phyloP scores from a whole-genome alignment of 1,140 invertebrate species.

The Marisa cornuarietis region DNA sequence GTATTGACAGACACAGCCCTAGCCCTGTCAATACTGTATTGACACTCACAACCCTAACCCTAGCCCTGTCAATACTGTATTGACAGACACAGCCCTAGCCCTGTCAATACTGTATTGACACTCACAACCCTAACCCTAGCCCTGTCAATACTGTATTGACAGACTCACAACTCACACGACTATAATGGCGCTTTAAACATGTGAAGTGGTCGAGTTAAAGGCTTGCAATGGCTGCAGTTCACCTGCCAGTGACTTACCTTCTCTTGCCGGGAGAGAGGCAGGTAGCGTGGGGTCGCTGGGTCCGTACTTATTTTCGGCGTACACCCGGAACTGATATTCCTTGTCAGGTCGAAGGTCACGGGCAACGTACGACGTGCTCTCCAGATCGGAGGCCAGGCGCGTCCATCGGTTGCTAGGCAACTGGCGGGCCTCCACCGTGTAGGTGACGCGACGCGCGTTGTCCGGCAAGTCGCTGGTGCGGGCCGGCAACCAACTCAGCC shows the following conservation, averaged over 20 bases:
- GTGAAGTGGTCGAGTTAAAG: background rate
- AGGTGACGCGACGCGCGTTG: constrained; percentile 48
- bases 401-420: constrained; percentile 58
- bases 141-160: too few relatives aligned
- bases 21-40: too few relatives aligned
- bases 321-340: constrained; percentile 58
- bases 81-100: too few relatives aligned
- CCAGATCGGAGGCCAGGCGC: constrained; percentile 38
- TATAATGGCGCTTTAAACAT: too few relatives aligned
- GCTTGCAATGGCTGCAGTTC: too few relatives aligned
- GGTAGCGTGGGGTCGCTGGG: constrained; percentile 53
- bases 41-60: too few relatives aligned
- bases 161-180: too few relatives aligned
- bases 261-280: constrained; percentile 39
- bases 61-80: too few relatives aligned
- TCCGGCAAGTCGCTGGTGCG: constrained; percentile 43
- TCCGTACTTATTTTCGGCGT: constrained; percentile 54
- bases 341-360: constrained; percentile 48
- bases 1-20: too few relatives aligned
- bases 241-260: constrained; percentile 26
- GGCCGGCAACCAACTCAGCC: constrained; percentile 56
- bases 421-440: constrained; percentile 54
- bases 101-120: too few relatives aligned
- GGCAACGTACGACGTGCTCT: constrained; percentile 42
- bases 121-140: too few relatives aligned